Base-by-base conservation (phyloP, 2,797 vertebrate genomes). In the Todus mexicanus region DNA sequence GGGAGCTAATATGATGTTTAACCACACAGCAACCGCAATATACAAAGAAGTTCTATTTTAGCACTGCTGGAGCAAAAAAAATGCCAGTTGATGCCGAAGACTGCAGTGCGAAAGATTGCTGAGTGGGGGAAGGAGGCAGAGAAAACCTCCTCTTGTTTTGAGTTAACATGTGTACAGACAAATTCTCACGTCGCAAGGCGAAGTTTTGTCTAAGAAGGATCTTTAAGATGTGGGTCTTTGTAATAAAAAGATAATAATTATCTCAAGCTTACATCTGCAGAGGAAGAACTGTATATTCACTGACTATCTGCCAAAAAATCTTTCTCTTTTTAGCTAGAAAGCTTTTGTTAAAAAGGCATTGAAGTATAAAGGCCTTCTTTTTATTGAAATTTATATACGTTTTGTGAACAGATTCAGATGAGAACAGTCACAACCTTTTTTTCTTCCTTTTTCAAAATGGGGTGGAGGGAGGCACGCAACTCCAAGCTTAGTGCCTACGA, bases 1-100 rank as follows among this genome's bases (percentile, higher is more conserved):
- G 77, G 40, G 45, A 63, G 47, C 75, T 92, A 85, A 78, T 89
- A 13, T 0, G 51, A 80, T 86, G 73, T 93, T 78, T 93, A 91
- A 94, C 79, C 89, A n/a, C 87, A 66, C 35, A 54, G 72, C 31
- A 90, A 94, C 90, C 43, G 2, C 93, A 90, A 1, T 5, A 47
- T 68, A 90, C 82, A 92, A 92, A 92, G 86, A 92, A 53, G 82
- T 85, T 93, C 82, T 94, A 80, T 94, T 94, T 90, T 91, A 91
- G 63, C 73, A 20, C 53, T 15, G 27, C 40, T 68, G 48, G 68
- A 73, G 63, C 23, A 56, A 75, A 79, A 84, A 61, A 61, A 29
- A 5, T 12, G 23, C 9, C 57, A 70, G 35, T n/a, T 89, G 81
- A 14, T 43, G 70, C 63, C 3, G 12, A 72, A 92, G 64, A 14